These are phyloP conservation scores for Forbesichthys agassizii DNA, from an alignment of 2,113 vertebrate species.

Conservation along the genomic window DNA sequence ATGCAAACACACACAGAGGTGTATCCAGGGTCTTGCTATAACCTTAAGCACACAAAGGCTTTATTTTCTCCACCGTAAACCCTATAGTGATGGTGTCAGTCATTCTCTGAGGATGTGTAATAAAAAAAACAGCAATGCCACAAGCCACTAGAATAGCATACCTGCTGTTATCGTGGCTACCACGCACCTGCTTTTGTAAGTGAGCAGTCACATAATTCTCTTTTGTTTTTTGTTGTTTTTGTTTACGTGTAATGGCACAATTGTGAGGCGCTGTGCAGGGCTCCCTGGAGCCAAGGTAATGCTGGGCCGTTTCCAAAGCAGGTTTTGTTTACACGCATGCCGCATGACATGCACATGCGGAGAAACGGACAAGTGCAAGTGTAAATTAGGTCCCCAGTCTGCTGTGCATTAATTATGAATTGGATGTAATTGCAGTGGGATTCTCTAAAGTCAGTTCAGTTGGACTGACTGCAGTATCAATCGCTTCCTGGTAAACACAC, in stretches of 20 bases:
- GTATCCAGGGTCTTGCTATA: conserved; percentile 43
- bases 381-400: conserved; percentile 80
- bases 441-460: conserved; percentile 73
- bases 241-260: conserved; percentile 61
- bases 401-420: conserved; percentile 79
- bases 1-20: conserved; percentile 25
- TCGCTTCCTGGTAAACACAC: conserved; percentile 61
- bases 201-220: conserved; percentile 33
- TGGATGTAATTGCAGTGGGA: conserved; percentile 76
- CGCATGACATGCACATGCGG: conserved; percentile 76
- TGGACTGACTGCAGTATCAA: conserved; percentile 70
- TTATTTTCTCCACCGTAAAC: conserved; percentile 31
- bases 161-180: conserved; percentile 40
- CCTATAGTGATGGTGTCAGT: conserved; percentile 28
- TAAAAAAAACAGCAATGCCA: conserved; percentile 28
- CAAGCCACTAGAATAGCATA: conserved; percentile 23
- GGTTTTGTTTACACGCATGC: conserved; percentile 71
- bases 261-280: conserved; percentile 48
- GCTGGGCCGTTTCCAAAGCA: conserved; percentile 67
- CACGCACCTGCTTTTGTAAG: conserved; percentile 48
- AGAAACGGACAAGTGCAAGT: conserved; percentile 74
- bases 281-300: conserved; percentile 72
- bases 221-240: conserved; percentile 59
- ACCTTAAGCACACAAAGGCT: conserved; percentile 36
- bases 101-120: conserved; percentile 33